Evolutionary conservation across 2,113 vertebrate species (phyloP), one percentile per base, ranked within the genome.

Genomic region (Stigmatopora argus): DNA sequence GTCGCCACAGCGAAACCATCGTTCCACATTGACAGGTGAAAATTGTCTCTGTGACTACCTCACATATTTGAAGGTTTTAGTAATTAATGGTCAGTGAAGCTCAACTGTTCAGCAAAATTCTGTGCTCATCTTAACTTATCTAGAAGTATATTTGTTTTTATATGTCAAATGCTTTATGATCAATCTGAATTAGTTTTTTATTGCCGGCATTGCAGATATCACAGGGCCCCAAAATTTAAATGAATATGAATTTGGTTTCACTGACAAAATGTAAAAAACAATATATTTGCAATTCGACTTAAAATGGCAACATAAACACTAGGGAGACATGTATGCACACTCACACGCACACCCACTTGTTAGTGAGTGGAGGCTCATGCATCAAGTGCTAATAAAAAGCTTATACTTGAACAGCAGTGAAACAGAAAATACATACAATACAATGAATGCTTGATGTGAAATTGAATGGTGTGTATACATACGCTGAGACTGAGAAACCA

Each of bases 401-500:
- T 71, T 73, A 80, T 72, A 82, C 64, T 31, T 18, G 8, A 18
- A 60, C 4, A 67, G 66, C 62, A 47, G 53, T 18, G 46, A 21
- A n/a, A 59, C 7, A 47, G 12, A 47, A 14, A 61, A n/a, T 59
- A 51, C 19, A n/a, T 35, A 35, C 11, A 31, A n/a, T 35, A 35
- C 11, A 55, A 31, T 15, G 48, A 35, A 23, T 5, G 1, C 3
- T 2, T 19, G 47, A n/a, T 1, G 17, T 18, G 4, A 38, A 4
- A 52, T 38, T 14, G 9, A 11, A 41, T 68, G 66, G 58, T 49
- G 17, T 46, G 19, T 55, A 14, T 69, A 88, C 97, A 90, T 94
- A 99, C 97, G 97, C 88, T 99, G 97, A 46, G 97, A 99, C 83
- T 99, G 97, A 11, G 97, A 99, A 41, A 97, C 94, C 3, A 94